Percentiles rank a stretch among this genome's conserved stretches.
phyloP scores from a whole-genome alignment of 1,140 invertebrate species.

The Dysdera silvatica region DNA sequence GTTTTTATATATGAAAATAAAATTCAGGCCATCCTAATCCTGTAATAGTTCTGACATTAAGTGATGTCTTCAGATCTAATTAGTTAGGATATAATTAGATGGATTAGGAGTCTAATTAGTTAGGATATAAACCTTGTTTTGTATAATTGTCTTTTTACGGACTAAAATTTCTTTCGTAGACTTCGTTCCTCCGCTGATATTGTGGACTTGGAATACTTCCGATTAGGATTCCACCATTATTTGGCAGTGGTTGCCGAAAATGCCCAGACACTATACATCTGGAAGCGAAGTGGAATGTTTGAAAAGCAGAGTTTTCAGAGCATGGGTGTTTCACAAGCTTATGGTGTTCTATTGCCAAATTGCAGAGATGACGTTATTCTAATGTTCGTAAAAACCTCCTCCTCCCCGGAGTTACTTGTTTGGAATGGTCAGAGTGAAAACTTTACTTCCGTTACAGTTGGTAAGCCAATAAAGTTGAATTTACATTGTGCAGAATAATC shows the following conservation, averaged over 20 bases:
- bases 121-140: too few species aligned
- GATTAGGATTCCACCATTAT: constrained; percentile 24
- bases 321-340: background rate
- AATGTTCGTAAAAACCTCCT: background rate
- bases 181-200: background rate
- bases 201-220: constrained; percentile 12
- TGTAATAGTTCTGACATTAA: too few species aligned
- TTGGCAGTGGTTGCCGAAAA: background rate
- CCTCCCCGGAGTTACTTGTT: background rate
- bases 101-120: too few species aligned
- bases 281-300: constrained; percentile 12
- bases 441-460: background rate
- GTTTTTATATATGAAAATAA: too few species aligned
- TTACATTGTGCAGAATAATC: too few species aligned
- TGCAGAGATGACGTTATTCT: constrained; percentile 26
- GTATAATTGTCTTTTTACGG: too few species aligned
- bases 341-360: background rate
- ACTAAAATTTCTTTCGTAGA: background rate
- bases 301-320: background rate
- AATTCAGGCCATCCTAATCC: too few species aligned
- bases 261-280: constrained; percentile 5
- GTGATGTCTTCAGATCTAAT: too few species aligned
- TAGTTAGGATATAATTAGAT: too few species aligned
- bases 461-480: too few species aligned
- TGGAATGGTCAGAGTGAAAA: background rate